Evolutionary conservation across 2,888 invertebrate species (phyloP).

Genomic region (Papilio demoleus): DNA sequence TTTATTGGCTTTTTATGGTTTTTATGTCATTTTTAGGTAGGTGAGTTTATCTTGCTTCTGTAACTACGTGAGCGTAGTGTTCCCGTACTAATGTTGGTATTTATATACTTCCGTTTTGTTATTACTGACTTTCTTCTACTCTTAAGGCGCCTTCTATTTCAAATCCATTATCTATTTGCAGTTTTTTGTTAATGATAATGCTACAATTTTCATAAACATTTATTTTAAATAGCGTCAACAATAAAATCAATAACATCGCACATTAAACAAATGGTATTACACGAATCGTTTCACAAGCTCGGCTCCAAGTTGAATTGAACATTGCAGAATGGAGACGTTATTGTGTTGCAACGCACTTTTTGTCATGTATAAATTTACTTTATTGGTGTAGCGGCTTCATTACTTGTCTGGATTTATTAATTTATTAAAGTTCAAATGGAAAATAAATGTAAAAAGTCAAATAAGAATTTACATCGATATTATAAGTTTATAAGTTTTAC

Average conservation of each 20-base stretch:
- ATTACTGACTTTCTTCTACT: too few relatives aligned
- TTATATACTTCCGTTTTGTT: neutral
- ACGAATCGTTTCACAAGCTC: conserved; percentile 6
- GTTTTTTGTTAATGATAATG: too few relatives aligned
- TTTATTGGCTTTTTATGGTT: neutral
- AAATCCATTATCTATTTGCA: too few relatives aligned
- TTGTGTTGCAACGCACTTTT: conserved; percentile 3
- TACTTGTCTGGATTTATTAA: neutral
- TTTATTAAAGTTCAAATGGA: neutral
- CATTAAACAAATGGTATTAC: conserved; percentile 7
- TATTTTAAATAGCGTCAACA: neutral
- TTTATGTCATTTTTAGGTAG: neutral
- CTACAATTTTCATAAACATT: neutral
- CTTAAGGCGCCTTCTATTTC: too few relatives aligned
- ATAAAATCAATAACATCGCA: neutral
- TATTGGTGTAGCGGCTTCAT: conserved; percentile 1
- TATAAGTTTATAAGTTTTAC: neutral
- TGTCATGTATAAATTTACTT: conserved; percentile 8
- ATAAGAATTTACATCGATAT: neutral
- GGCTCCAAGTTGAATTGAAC: neutral
- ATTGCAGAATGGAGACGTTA: conserved; percentile 11
- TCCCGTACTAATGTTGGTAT: neutral
- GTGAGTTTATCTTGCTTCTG: neutral
- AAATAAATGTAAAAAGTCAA: neutral
- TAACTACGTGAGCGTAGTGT: neutral